Base-by-base conservation (phyloP, 2,797 vertebrate genomes). In the Platalea minor region DNA sequence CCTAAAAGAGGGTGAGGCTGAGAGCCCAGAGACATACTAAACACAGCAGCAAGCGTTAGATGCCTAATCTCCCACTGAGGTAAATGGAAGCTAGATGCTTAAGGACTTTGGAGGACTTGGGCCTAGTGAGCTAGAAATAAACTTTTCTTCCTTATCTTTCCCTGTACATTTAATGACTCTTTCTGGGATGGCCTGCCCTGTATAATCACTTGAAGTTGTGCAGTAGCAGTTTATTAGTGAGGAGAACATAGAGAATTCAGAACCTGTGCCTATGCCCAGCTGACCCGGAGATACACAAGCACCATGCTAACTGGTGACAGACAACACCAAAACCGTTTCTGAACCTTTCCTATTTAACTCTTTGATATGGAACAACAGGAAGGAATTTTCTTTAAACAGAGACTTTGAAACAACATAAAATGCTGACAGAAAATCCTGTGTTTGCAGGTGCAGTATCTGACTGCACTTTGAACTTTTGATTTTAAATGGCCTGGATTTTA, bases 391-490 rank as follows among this genome's bases (percentile, higher is more conserved):
- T 92, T 75, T 65, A 48, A 63, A 57, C 6, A 35, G 24, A 72
- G 13, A n/a, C 48, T 77, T 77, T 26, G 43, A 79, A 68, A 37
- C 43, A 18, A 25, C 18, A 5, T 43, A 16, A 88, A 89, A 39
- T 46, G 15, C 43, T 91, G 65, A 13, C 65, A 75, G 60, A 84
- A 87, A 41, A 51, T 33, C 29, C n/a, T 12, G 12, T 83, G 65
- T 77, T 79, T 89, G 41, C 91, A 95, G 91, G 86, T 92, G 88
- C 68, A 45, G 26, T 50, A 16, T 68, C 64, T 94, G 68, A n/a
- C 50, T 92, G 86, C 82, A 92, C 96, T 95, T 95, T 89, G 95
- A 93, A 85, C 94, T 89, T 77, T 35, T 65, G 43, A 72, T 75
- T 93, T 86, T 73, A 81, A 82, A 41, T 61, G 41, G 57, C 60